Conservation (phyloP, 2,113 vertebrate genomes). For the Myotis davidii region DNA sequence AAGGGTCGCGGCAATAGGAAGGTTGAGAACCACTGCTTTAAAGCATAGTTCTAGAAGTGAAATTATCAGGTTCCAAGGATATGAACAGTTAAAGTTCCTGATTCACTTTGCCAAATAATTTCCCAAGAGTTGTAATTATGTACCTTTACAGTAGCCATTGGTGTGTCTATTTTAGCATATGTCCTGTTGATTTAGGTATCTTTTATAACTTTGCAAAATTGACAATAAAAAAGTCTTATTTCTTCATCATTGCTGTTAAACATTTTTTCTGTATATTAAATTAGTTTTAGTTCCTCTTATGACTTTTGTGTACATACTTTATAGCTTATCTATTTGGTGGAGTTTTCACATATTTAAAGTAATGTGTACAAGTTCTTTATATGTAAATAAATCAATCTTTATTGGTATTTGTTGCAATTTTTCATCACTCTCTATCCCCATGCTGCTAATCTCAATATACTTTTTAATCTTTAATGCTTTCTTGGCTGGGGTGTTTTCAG, state of each 20-base stretch:
- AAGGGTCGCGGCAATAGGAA: too few species aligned
- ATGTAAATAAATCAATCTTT: neutral
- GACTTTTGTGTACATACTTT: neutral
- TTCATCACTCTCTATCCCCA: neutral
- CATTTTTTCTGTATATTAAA: neutral
- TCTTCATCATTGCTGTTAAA: neutral
- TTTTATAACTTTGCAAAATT: slow-evolving; percentile 19
- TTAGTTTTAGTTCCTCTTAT: slow-evolving; percentile 8
- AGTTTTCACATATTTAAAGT: slow-evolving; percentile 18
- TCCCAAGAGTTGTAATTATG: neutral
- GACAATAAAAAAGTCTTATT: neutral
- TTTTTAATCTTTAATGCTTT: neutral
- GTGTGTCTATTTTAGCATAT: neutral
- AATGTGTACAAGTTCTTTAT: slow-evolving; percentile 8
- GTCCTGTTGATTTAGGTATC: neutral
- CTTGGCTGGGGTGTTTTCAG: neutral
- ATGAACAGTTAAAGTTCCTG: neutral
- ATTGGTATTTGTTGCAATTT: neutral
- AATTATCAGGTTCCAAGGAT: neutral
- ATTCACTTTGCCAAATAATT: neutral
- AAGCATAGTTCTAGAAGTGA: neutral
- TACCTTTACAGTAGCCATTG: neutral
- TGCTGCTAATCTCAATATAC: neutral
- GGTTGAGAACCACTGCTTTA: neutral
- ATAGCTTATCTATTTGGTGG: neutral